Evolutionary conservation across 2,797 vertebrate species (phyloP), one percentile per base, ranked within the genome.

Genomic region (Sandelia bainsii): DNA sequence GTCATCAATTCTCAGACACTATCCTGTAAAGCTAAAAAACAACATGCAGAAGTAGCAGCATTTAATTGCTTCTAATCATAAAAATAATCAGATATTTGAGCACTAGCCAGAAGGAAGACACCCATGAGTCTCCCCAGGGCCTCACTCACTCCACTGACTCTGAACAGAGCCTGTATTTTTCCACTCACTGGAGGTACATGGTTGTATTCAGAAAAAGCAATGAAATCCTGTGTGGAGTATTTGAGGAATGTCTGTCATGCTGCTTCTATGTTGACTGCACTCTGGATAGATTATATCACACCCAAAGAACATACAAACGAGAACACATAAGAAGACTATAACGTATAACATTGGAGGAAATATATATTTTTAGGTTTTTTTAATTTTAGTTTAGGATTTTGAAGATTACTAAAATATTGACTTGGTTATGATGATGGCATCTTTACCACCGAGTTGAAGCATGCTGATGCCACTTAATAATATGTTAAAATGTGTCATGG

Each of bases 211-310:
- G 88, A 88, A 79, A 86, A 83, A 82, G 88, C 75, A 82, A 82
- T 77, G 58, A 89, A 90, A 92, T 88, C 90, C 87, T 84, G 80
- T 84, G 84, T 87, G 79, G 82, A 88, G 82, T 82, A 91, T 89
- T 87, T 72, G n/a, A 86, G 87, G 89, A 92, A 93, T 94, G 89
- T 75, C 48, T 81, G 90, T 89, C 85, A 91, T 91, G 86, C 86
- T 69, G 72, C 81, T 80, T 79, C 75, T 72, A 49, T 66, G 64
- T 71, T 17, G 72, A 17, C 80, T 71, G 77, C 79, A 64, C 81
- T 83, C 72, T 56, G 70, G 27, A 17, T 7, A 42, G 53, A 82
- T 91, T 91, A 93, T 90, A 87, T 93, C 90, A 91, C 83, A 77
- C 39, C 69, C 74, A 57, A 62, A 84, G 72, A 81, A 71, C 53